Percentiles rank a stretch among this genome's conserved stretches.
Conservation (phyloP, 2,113 vertebrate genomes). For the Eretmochelys imbricata region DNA sequence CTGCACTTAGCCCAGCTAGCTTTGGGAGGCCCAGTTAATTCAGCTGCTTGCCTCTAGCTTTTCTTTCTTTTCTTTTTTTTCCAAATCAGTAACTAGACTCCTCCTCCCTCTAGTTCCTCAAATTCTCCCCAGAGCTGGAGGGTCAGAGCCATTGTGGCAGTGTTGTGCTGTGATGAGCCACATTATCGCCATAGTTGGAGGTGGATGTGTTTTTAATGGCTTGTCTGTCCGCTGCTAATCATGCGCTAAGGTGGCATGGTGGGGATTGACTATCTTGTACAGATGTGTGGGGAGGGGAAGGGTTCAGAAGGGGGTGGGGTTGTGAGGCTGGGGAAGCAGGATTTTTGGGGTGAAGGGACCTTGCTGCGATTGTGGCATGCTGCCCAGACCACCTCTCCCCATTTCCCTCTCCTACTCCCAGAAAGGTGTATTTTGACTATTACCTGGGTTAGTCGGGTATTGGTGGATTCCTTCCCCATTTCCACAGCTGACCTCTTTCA, state of each 20-base stretch:
- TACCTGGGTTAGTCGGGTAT: neutral
- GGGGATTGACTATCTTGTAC: slow-evolving; percentile 15
- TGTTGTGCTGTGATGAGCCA: slow-evolving; percentile 68
- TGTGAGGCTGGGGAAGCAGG: neutral
- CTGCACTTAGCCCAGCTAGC: slow-evolving; percentile 38
- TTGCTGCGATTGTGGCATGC: neutral
- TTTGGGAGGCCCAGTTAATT: slow-evolving; percentile 66
- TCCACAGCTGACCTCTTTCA: neutral
- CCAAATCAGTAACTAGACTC: slow-evolving; percentile 48
- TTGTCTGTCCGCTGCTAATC: slow-evolving; percentile 74
- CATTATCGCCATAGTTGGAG: slow-evolving; percentile 79
- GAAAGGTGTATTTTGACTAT: neutral
- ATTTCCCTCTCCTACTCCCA: neutral
- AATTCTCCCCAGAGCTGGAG: slow-evolving; percentile 35
- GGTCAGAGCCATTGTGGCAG: slow-evolving; percentile 76
- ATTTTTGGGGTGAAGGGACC: neutral
- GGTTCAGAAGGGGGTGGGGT: neutral
- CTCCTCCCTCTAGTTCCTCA: slow-evolving; percentile 48
- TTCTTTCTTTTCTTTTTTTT: slow-evolving; percentile 12
- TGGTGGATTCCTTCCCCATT: neutral
- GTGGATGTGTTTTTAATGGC: slow-evolving; percentile 81
- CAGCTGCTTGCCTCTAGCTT: slow-evolving; percentile 47
- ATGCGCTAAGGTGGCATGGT: slow-evolving; percentile 72
- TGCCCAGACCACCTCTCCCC: neutral
- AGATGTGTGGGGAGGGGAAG: slow-evolving; percentile 26